phyloP scores from a whole-genome alignment of 2,797 vertebrate species.

The Tiaroga cobitis region DNA sequence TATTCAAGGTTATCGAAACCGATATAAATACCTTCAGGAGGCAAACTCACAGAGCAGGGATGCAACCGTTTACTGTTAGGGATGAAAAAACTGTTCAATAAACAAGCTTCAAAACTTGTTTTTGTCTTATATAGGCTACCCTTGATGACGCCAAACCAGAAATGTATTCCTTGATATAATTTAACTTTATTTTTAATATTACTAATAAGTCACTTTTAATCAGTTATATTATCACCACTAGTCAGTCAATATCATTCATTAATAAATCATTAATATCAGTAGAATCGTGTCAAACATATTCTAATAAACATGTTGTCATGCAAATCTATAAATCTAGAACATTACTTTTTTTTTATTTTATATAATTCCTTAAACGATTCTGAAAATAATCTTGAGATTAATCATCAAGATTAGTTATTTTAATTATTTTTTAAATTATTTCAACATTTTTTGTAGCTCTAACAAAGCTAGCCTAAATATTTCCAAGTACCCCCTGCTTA shows the following conservation, averaged over 20 bases:
- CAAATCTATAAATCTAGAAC: background rate
- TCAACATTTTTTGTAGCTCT: no score
- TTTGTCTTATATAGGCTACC: background rate
- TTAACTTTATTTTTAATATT: background rate
- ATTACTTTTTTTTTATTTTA: background rate
- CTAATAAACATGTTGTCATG: background rate
- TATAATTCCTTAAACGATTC: background rate
- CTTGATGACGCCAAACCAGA: background rate
- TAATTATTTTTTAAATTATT: background rate
- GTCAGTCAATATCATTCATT: background rate
- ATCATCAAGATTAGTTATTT: background rate
- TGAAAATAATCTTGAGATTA: background rate
- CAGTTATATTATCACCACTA: background rate
- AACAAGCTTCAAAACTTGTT: background rate
- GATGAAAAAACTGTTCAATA: slow-evolving; percentile 10
- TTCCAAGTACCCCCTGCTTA: background rate
- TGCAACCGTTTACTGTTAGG: slow-evolving; percentile 6
- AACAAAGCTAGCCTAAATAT: background rate
- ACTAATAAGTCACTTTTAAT: background rate
- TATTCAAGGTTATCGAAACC: slow-evolving; percentile 49
- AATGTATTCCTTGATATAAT: background rate
- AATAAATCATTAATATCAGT: background rate
- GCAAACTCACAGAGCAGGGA: slow-evolving; percentile 35
- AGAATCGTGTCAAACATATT: background rate
- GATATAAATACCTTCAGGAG: slow-evolving; percentile 30